Percentiles rank a stretch among this genome's conserved stretches.
These are phyloP conservation scores for Cherax quadricarinatus DNA, from an alignment of 1,140 invertebrate species.

Conservation along the genomic window DNA sequence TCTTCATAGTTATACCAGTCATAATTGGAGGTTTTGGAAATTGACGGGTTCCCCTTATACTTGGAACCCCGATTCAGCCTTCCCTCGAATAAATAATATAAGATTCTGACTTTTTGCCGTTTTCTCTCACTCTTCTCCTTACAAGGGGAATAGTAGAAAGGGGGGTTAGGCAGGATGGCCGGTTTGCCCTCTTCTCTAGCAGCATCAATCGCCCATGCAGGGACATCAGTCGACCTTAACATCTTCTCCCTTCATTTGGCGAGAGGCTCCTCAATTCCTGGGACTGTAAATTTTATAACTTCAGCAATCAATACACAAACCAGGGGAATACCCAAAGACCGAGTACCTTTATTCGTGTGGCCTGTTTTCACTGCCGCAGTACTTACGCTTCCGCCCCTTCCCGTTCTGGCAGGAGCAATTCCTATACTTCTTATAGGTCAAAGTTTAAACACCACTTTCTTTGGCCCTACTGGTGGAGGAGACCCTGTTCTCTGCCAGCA, in stretches of 20 bases:
- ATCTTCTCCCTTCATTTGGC: too few relatives aligned
- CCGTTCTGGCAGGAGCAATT: conserved; percentile 85
- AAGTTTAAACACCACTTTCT: conserved; percentile 79
- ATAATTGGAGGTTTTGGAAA: conserved; percentile 39
- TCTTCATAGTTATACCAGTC: too few relatives aligned
- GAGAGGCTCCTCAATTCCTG: too few relatives aligned
- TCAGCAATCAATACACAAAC: conserved; percentile 76
- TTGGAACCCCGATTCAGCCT: conserved; percentile 46
- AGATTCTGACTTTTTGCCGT: conserved; percentile 48
- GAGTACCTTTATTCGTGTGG: conserved; percentile 84
- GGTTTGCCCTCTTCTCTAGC: conserved; percentile 77
- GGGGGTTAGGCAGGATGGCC: conserved; percentile 80
- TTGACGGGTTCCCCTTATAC: conserved; percentile 45
- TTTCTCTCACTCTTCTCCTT: not conserved
- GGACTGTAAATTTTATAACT: conserved; percentile 76
- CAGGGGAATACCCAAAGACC: conserved; percentile 76
- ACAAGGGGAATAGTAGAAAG: too few relatives aligned
- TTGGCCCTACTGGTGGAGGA: conserved; percentile 79
- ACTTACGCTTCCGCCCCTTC: too few relatives aligned
- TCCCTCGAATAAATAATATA: conserved; percentile 57
- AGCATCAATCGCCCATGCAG: conserved; percentile 71
- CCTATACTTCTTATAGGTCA: conserved; percentile 83
- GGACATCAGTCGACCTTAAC: conserved; percentile 69
- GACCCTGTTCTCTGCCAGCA: conserved; percentile 83
- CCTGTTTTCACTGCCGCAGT: conserved; percentile 81